Evolutionary conservation across 1,140 invertebrate genomes (phyloP).

Genomic region (Bombus consobrinus): DNA sequence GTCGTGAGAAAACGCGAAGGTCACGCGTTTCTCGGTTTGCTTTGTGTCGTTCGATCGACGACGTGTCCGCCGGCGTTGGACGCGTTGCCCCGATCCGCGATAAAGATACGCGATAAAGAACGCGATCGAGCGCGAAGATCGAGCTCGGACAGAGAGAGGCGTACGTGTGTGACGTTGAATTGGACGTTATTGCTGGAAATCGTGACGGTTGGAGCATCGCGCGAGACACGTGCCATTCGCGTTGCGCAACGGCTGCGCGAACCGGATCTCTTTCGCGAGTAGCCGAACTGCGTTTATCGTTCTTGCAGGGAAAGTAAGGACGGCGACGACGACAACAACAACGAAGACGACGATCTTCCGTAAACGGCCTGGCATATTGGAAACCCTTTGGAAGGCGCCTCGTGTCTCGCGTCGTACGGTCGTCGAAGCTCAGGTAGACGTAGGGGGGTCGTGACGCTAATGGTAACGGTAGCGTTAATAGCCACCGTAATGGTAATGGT

Average conservation of each 20-base stretch:
- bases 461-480: constrained; percentile 55
- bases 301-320: background rate
- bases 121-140: background rate
- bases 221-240: background rate
- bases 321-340: fast-evolving
- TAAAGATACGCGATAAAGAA: constrained; percentile 1
- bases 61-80: background rate
- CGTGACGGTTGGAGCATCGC: background rate
- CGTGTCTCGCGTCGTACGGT: too few relatives aligned
- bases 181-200: background rate
- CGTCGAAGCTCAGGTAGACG: constrained; percentile 18
- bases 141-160: background rate
- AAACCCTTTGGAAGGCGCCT: too few relatives aligned
- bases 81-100: constrained; percentile 7
- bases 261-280: background rate
- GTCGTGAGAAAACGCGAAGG: constrained; percentile 26
- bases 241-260: background rate
- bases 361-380: too few relatives aligned
- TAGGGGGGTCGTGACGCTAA: constrained; percentile 19
- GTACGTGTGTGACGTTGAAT: background rate
- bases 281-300: background rate
- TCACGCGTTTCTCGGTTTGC: constrained; percentile 14
- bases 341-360: too few relatives aligned
- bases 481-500: constrained; percentile 56
- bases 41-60: background rate